Base-by-base conservation (phyloP, 2,113 vertebrate genomes). In the Tachysurus vachellii region DNA sequence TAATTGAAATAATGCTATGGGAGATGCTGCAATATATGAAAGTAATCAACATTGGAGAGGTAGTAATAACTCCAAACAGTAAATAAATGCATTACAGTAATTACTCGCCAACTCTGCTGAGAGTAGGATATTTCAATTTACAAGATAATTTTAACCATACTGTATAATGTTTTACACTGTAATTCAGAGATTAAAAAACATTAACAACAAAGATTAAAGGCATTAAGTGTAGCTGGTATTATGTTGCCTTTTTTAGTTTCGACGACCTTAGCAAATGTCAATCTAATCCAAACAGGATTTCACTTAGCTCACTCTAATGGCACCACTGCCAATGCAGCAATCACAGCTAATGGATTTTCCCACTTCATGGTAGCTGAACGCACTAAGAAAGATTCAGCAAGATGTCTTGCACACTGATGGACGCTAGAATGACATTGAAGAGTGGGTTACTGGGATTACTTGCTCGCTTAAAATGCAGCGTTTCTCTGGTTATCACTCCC, bases 291-390 rank as follows among this genome's bases (percentile, higher is more conserved):
- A 86, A 89, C 88, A 90, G 59, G 89, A 93, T 93, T 95, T 92
- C 92, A 91, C 92, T 93, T 93, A 89, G 93, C 89, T 92, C 86
- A 89, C 89, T 85, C 85, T 89, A 93, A 94, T 87, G 61, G 91
- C 92, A 91, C 87, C 85, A 89, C 90, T 92, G 93, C 92, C 92
- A 92, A 90, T 91, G 88, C 91, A 91, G 93, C 92, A 93, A 91
- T 93, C 91, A 89, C 88, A 90, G 89, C 90, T 93, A 94, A 93
- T 93, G 93, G 93, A 92, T 94, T 94, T 93, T 87, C 71, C 90
- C 90, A 86, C 87, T 84, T 64, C 50, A 42, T 92, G 92, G 92
- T 90, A 92, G 92, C 93, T 94, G 93, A 94, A 93, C 87, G 91
- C 90, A 90, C 90, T 36, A 91, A 53, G 90, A 92, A 92, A 92